A percentile compares a stretch with the other conserved stretches of the same genome.
Conservation (phyloP, 2,113 vertebrate genomes). For the Poeciliopsis retropinna region DNA sequence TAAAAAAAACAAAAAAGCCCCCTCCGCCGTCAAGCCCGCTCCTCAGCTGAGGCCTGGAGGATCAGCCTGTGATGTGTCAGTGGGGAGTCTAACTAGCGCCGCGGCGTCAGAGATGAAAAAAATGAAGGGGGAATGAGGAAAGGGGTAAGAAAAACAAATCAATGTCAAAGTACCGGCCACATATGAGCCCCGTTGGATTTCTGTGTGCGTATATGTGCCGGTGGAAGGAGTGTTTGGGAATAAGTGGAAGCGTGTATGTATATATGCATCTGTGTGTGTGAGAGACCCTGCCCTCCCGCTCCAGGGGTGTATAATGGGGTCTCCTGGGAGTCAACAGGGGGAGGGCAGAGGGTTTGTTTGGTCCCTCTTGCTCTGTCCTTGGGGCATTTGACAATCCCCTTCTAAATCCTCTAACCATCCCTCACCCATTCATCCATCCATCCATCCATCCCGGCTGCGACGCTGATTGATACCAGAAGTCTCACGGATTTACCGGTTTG, state of each 20-base stretch:
- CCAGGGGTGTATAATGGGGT: constrained; percentile 75
- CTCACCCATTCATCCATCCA: not conserved
- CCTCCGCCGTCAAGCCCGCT: constrained; percentile 14
- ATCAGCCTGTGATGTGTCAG: constrained; percentile 69
- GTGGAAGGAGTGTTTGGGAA: constrained; percentile 36
- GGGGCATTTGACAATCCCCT: constrained; percentile 51
- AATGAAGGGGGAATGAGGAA: constrained; percentile 52
- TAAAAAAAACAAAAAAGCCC: constrained; percentile 20
- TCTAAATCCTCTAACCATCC: constrained; percentile 27
- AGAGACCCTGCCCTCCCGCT: constrained; percentile 51
- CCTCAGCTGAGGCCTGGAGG: constrained; percentile 50
- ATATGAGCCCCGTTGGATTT: constrained; percentile 70
- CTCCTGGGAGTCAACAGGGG: constrained; percentile 63
- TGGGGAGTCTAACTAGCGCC: constrained; percentile 73
- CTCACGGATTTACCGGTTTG: constrained; percentile 54
- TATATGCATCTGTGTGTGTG: constrained; percentile 56
- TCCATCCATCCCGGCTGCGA: constrained; percentile 43
- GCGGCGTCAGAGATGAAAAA: constrained; percentile 65
- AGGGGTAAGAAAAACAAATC: constrained; percentile 76
- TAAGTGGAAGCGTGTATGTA: constrained; percentile 47
- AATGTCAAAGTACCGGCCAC: constrained; percentile 70
- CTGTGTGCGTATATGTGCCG: constrained; percentile 43
- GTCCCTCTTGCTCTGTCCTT: constrained; percentile 54
- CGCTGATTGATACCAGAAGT: constrained; percentile 65
- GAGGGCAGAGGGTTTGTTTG: constrained; percentile 37